These are phyloP conservation scores for Proteles cristata DNA, from an alignment of 2,113 vertebrate species.

Conservation along the genomic window DNA sequence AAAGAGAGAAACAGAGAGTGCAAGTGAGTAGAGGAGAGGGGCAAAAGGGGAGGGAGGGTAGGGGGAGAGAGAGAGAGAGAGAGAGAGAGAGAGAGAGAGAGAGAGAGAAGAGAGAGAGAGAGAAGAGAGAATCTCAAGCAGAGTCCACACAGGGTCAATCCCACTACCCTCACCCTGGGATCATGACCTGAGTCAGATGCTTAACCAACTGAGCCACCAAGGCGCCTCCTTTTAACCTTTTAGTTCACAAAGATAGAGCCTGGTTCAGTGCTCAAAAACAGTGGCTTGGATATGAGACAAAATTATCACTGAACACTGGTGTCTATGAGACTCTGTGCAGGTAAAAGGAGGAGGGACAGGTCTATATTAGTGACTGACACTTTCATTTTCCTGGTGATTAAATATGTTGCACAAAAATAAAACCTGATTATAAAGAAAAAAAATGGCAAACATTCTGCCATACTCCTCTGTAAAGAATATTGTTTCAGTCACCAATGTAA, in stretches of 20 bases:
- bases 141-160: too few relatives aligned
- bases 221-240: background rate
- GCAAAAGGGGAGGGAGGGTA: too few relatives aligned
- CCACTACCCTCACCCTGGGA: too few relatives aligned
- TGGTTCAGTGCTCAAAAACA: background rate
- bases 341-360: background rate
- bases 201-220: too few relatives aligned
- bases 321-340: background rate
- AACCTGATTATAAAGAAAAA: background rate
- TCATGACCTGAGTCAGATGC: too few relatives aligned
- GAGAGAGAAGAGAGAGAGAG: too few relatives aligned
- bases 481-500: background rate
- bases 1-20: too few relatives aligned
- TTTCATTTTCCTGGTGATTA: background rate
- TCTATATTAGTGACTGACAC: background rate
- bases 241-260: background rate
- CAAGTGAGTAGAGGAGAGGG: too few relatives aligned
- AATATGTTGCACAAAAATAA: background rate
- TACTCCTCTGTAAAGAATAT: background rate
- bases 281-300: too few relatives aligned
- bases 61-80: too few relatives aligned
- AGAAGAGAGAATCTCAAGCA: too few relatives aligned
- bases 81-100: too few relatives aligned
- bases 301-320: background rate
- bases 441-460: background rate